These are phyloP conservation scores for Lucinisca nassula DNA, from an alignment of 2,888 invertebrate species.

Conservation along the genomic window DNA sequence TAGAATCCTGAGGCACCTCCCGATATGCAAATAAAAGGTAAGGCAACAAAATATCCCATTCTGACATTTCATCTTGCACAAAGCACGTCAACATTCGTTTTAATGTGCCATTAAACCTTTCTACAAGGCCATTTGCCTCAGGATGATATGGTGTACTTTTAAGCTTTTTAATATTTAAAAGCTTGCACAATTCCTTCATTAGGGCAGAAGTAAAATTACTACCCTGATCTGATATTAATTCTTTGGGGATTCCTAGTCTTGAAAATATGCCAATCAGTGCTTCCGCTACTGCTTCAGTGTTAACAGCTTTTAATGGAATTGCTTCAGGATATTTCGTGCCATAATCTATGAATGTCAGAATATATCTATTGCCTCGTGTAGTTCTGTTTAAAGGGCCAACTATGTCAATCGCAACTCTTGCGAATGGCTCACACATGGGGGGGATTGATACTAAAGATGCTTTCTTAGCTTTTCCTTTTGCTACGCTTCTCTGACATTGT, in stretches of 20 bases:
- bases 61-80: neutral
- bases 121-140: constrained; percentile 8
- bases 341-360: constrained; percentile 1
- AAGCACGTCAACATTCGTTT: constrained; percentile 6
- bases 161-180: neutral
- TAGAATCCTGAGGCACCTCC: constrained; percentile 44
- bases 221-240: constrained; percentile 3
- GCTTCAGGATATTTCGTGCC: constrained; percentile 20
- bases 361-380: constrained; percentile 8
- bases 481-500: constrained; percentile 9
- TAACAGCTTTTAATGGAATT: neutral
- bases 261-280: constrained; percentile 4
- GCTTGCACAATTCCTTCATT: constrained; percentile 8
- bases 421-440: constrained; percentile 14
- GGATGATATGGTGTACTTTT: constrained; percentile 20
- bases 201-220: constrained; percentile 14
- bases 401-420: constrained; percentile 6
- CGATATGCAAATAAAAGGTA: constrained; percentile 34
- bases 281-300: neutral
- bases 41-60: neutral
- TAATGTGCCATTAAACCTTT: constrained; percentile 15
- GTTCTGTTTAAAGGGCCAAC: constrained; percentile 1
- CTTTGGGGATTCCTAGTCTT: neutral
- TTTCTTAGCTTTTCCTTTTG: neutral
- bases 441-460: constrained; percentile 5